Evolutionary conservation across 2,113 vertebrate genomes (phyloP).

Genomic region (Leptosomus discolor): DNA sequence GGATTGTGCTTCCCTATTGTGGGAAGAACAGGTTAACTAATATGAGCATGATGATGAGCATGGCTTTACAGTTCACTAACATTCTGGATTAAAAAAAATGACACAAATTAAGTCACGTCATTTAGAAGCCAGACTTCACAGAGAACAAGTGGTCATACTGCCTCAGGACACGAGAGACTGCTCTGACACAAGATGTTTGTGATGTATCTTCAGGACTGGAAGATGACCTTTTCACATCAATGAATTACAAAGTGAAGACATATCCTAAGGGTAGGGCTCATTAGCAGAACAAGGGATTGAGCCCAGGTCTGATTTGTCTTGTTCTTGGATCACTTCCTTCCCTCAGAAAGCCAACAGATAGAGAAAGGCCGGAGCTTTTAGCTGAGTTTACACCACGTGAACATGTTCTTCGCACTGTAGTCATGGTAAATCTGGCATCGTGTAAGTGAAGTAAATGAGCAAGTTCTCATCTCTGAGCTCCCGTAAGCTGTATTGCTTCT

Average conservation of each 20-base stretch:
- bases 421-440: not conserved
- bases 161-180: not conserved
- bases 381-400: not conserved
- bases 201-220: not conserved
- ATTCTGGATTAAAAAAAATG: not conserved
- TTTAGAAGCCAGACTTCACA: not conserved
- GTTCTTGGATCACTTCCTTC: not conserved
- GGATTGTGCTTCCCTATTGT: accelerated
- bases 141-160: not conserved
- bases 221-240: not conserved
- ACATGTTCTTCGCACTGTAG: not conserved
- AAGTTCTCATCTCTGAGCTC: not conserved
- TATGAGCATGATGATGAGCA: not conserved
- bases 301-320: not conserved
- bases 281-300: not conserved
- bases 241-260: not conserved
- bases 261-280: not conserved
- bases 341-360: not conserved
- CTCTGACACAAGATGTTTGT: not conserved
- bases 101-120: not conserved
- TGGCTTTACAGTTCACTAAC: not conserved
- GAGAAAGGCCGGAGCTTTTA: not conserved
- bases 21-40: not conserved
- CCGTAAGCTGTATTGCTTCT: not conserved
- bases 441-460: not conserved